These are phyloP conservation scores for Catostomus latipinnis DNA, from an alignment of 2,797 vertebrate species.

Conservation along the genomic window DNA sequence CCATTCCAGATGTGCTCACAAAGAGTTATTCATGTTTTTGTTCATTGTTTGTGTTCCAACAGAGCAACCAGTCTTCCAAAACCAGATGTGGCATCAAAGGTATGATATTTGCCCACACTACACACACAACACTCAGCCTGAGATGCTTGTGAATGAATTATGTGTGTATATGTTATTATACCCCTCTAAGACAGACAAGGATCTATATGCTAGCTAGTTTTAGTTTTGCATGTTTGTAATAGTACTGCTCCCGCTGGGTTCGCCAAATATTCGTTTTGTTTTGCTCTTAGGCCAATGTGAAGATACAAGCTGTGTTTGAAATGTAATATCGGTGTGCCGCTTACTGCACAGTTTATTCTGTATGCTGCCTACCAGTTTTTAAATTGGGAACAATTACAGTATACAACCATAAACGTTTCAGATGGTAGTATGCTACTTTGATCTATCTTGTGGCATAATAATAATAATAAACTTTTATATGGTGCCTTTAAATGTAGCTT, in stretches of 20 bases:
- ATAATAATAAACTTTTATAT: too few species aligned
- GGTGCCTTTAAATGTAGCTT: too few species aligned
- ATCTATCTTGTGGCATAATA: background rate
- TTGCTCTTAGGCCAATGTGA: background rate
- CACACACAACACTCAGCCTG: constrained; percentile 8
- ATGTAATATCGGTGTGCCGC: background rate
- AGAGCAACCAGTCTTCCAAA: constrained; percentile 78
- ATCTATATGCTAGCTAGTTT: constrained; percentile 61
- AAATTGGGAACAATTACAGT: background rate
- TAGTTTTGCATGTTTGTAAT: constrained; percentile 9
- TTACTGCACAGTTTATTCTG: background rate
- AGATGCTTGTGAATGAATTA: background rate
- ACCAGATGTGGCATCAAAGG: constrained; percentile 85
- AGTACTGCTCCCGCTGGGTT: background rate
- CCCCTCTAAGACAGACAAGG: constrained; percentile 36
- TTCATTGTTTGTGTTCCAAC: constrained; percentile 57
- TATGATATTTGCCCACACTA: constrained; percentile 67
- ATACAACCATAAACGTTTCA: background rate
- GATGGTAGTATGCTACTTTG: background rate
- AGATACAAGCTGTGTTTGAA: background rate
- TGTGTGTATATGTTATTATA: constrained; percentile 5
- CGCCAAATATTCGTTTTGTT: background rate
- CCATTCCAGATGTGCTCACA: background rate
- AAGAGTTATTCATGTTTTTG: constrained; percentile 18
- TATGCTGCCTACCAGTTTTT: background rate